Evolutionary conservation across 1,140 invertebrate genomes (phyloP), one percentile per base, ranked within the genome.

Genomic region (Drosophila ananassae): DNA sequence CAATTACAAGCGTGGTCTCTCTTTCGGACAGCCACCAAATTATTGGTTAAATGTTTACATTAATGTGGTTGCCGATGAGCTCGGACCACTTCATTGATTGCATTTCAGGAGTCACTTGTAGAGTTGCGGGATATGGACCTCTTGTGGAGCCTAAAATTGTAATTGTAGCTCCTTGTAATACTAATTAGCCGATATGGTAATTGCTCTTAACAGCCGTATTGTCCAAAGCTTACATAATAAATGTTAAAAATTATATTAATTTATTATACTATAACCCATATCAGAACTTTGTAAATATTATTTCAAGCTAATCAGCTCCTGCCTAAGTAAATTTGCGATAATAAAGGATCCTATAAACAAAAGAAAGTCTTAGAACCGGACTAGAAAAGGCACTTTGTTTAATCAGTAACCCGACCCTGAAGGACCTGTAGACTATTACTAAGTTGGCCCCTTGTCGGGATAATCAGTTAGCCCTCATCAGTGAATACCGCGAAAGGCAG

Each of bases 381-480:
- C 41, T 21, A 44, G 17, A 21, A 44, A 44, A 9, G 6, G 41
- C n/a, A 44, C 41, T 44, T 44, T 44, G 41, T 44, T 44, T 44
- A 44, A 44, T 44, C 41, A 44, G 41, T 9, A 44, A 44, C 17
- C 41, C 13, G 41, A 44, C 2, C 41, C 41, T 13, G 25, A 50
- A 60, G 41, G 10, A 21, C 21, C n/a, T 2, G 25, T 28, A 9
- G 2, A 74, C 58, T 24, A 74, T 74, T 74, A 57, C 56, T 66
- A 24, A 56, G 57, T 72, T 71, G 39, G 28, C n/a, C 28, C 17
- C 46, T 56, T 39, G 46, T 41, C 58, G n/a, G 53, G 34, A 52
- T 73, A 46, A 73, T 73, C 71, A 53, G 58, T 53, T 47, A 25
- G 34, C 25, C 47, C 39, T 51, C 21, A 46, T 57, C 53, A 52